A percentile compares a stretch with the other conserved stretches of the same genome.
These are phyloP conservation scores for Zophobas morio DNA, from an alignment of 1,140 invertebrate species.

Conservation along the genomic window DNA sequence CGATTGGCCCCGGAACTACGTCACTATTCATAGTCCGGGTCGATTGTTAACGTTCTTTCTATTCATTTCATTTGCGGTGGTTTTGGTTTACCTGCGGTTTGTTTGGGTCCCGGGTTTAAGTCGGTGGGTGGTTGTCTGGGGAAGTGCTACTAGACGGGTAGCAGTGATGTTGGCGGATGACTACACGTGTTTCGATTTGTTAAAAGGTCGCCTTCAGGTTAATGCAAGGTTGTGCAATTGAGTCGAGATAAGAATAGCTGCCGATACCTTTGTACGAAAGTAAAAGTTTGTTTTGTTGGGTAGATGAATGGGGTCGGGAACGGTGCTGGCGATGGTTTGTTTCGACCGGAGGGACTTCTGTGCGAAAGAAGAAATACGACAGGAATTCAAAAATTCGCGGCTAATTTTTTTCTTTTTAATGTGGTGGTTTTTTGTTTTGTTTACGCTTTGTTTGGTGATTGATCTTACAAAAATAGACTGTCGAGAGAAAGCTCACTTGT, in stretches of 20 bases:
- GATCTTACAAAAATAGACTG: no score
- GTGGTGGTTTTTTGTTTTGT: no score
- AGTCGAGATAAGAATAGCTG: no score
- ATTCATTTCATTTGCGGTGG: conserved; percentile 25
- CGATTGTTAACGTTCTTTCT: conserved; percentile 44
- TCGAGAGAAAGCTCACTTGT: no score
- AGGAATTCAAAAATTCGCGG: no score
- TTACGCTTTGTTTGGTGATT: no score
- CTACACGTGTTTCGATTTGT: conserved; percentile 4
- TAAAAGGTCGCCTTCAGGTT: conserved; percentile 8
- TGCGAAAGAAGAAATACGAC: no score
- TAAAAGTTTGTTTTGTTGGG: neutral
- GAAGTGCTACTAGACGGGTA: neutral
- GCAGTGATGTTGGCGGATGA: neutral
- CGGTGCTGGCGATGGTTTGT: no score
- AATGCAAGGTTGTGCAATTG: neutral
- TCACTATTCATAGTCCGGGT: conserved; percentile 47
- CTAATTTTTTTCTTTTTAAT: no score
- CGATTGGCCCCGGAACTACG: conserved; percentile 51
- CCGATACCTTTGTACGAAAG: no score
- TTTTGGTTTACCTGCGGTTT: conserved; percentile 18
- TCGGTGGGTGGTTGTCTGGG: neutral
- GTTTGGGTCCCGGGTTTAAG: neutral
- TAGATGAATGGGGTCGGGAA: neutral
- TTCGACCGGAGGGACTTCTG: no score